phyloP scores from a whole-genome alignment of 1,140 invertebrate species.

The Archivesica marissinica region DNA sequence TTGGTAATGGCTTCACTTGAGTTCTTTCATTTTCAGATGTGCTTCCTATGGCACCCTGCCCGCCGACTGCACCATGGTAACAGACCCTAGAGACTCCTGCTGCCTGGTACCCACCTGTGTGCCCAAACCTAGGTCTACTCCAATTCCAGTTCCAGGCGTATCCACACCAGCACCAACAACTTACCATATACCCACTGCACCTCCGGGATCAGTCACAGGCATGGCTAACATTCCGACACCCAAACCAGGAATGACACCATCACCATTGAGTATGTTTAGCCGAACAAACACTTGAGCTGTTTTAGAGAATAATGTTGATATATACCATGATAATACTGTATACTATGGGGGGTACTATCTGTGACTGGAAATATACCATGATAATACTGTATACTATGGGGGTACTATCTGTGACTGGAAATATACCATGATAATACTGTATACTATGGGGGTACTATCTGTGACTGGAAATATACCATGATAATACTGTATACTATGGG shows the following conservation, averaged over 20 bases:
- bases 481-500: too few relatives aligned
- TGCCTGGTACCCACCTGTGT: conserved; percentile 69
- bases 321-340: too few relatives aligned
- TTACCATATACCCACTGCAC: conserved; percentile 66
- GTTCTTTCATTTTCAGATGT: conserved; percentile 57
- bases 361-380: too few relatives aligned
- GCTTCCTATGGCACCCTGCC: conserved; percentile 62
- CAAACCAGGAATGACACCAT: conserved; percentile 68
- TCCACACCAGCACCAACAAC: conserved; percentile 53
- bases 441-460: too few relatives aligned
- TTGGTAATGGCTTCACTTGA: too few relatives aligned
- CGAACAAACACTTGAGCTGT: too few relatives aligned
- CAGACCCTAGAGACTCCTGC: conserved; percentile 68
- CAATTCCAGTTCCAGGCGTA: conserved; percentile 29
- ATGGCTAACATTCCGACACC: conserved; percentile 68
- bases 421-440: too few relatives aligned
- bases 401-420: too few relatives aligned
- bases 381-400: too few relatives aligned
- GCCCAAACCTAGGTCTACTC: conserved; percentile 16
- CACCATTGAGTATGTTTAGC: conserved; percentile 70
- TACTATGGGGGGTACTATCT: too few relatives aligned
- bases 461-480: too few relatives aligned
- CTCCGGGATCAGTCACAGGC: conserved; percentile 69
- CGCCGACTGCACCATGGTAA: conserved; percentile 63
- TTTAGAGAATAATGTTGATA: too few relatives aligned